Evolutionary conservation across 2,797 vertebrate genomes (phyloP), one percentile per base, ranked within the genome.

Genomic region (Gephyroberyx darwinii): DNA sequence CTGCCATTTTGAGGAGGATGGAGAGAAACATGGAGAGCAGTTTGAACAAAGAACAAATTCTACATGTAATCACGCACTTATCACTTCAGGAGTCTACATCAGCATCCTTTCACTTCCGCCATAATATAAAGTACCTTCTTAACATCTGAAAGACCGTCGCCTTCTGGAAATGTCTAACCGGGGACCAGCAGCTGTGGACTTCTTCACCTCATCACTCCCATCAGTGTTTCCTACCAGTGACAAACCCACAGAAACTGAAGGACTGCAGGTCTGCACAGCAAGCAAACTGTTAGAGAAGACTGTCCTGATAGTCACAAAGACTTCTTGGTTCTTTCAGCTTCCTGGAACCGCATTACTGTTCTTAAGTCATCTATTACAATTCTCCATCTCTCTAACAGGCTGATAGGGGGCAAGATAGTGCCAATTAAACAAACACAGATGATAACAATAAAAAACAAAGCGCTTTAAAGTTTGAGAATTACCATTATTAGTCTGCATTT

Each of bases 201-300:
- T 56, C 17, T 22, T 41, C 8, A 43, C 45, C 43, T 20, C 19
- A 12, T 37, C 52, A 37, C 19, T 48, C 8, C 31, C 8, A 17
- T 62, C 41, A 37, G 13, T 65, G 51, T 62, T 74, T 71, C 56
- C 57, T n/a, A 60, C 56, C 31, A 20, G 22, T 51, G 59, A 68
- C 61, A 72, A 71, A 56, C 48, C 10, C 47, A 69, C 17, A 72
- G 31, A 16, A 17, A 56, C 6, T 2, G 3, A 1, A 0, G 0
- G 37, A 55, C 33, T 41, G 19, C 26, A 13, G 45, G 22, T 50
- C 50, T 54, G 31, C 71, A 17, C 51, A 48, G n/a, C 35, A 51
- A 35, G 1, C 2, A 53, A 0, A 0, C 14, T 14, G 41, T 13
- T 13, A 43, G 9, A 26, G 10, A 39, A 35, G 50, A 45, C 8